These are phyloP conservation scores for Eulemur coronatus DNA, from an alignment of 2,797 vertebrate species.

Conservation along the genomic window DNA sequence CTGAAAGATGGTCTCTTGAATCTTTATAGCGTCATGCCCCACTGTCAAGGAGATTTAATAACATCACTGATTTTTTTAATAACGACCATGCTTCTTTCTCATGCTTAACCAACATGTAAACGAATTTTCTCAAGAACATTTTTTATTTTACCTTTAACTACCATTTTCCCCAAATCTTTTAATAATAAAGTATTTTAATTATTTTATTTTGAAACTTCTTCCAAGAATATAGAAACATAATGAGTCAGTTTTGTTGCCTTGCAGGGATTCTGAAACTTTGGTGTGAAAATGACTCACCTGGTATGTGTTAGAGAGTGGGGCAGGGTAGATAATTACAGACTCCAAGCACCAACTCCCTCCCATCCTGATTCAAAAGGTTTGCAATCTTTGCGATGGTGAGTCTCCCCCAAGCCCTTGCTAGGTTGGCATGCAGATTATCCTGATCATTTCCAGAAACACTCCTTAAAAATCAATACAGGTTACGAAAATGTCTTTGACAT, in stretches of 20 bases:
- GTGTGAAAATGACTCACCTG: slow-evolving; percentile 47
- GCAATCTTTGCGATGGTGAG: background rate
- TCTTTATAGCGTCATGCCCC: background rate
- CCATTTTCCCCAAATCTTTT: background rate
- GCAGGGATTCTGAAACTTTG: background rate
- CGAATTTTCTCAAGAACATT: background rate
- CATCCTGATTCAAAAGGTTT: background rate
- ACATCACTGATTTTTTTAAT: background rate
- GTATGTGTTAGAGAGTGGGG: background rate
- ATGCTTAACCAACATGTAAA: background rate
- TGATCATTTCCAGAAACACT: background rate
- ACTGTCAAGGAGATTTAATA: background rate
- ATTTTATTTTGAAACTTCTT: background rate
- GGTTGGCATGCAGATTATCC: background rate
- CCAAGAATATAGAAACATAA: slow-evolving; percentile 28
- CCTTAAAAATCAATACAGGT: background rate
- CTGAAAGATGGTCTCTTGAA: background rate
- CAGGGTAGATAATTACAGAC: background rate
- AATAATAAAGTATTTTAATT: background rate
- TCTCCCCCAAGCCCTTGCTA: background rate
- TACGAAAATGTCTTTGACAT: background rate
- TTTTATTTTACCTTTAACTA: background rate
- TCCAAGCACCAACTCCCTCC: background rate
- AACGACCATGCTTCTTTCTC: background rate
- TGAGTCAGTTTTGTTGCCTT: slow-evolving; percentile 33